A percentile compares a stretch with the other conserved stretches of the same genome.
Conservation (phyloP, 2,888 invertebrate species). For the Uropetala carovei region DNA sequence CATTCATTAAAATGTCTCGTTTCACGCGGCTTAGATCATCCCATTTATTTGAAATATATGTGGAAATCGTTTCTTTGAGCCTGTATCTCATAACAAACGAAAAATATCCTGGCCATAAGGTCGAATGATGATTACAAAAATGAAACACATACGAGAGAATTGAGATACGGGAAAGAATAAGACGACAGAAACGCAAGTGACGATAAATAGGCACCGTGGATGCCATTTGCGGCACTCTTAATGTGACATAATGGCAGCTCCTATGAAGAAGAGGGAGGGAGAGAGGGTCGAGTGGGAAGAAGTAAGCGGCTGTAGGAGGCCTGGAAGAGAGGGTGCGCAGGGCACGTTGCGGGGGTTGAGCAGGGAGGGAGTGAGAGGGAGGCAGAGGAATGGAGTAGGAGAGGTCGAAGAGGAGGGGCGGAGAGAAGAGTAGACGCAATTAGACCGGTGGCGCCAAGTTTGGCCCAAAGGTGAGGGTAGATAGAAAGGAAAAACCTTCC, state of each 20-base stretch:
- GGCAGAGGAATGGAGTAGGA: constrained; percentile 59
- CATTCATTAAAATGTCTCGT: no score
- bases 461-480: constrained; percentile 73
- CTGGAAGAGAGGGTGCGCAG: neutral
- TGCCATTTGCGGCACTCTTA: neutral
- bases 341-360: neutral
- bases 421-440: constrained; percentile 71
- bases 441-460: constrained; percentile 72
- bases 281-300: neutral
- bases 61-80: no score
- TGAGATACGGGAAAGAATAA: no score
- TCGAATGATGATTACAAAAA: no score
- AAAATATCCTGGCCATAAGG: no score
- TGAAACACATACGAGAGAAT: no score
- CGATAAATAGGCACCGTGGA: neutral
- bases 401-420: neutral
- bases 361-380: constrained; percentile 63
- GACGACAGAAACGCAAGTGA: no score
- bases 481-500: neutral
- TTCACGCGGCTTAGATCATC: no score
- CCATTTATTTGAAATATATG: no score
- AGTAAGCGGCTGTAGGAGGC: neutral
- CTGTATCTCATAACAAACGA: no score
- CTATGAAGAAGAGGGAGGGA: no score
- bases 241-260: neutral